Evolutionary conservation across 2,113 vertebrate species (phyloP).

Genomic region (Arvicanthis niloticus): DNA sequence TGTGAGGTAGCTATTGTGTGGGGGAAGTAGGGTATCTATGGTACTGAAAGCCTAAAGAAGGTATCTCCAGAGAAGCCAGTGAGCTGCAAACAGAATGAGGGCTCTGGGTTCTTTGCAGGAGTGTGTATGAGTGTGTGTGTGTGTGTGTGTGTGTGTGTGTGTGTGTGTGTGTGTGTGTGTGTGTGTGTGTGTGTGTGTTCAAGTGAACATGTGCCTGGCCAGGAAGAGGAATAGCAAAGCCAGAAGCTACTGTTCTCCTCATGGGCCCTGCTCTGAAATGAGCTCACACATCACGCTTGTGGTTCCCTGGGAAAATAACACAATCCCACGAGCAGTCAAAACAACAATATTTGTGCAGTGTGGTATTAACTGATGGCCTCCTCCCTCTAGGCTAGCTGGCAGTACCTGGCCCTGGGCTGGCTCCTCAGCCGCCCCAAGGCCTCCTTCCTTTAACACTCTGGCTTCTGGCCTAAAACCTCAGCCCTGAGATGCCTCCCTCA

Average conservation of each 20-base stretch:
- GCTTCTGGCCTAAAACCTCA: neutral
- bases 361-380: neutral
- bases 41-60: neutral
- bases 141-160: fast-evolving
- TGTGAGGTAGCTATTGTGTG: neutral
- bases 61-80: neutral
- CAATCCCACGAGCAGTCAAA: conserved; percentile 63
- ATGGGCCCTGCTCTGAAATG: conserved; percentile 40
- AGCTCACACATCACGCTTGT: conserved; percentile 5
- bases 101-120: neutral
- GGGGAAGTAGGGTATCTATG: neutral
- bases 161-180: fast-evolving
- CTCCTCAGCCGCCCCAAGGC: neutral
- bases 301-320: conserved; percentile 62
- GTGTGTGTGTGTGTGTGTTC: fast-evolving
- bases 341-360: conserved; percentile 72
- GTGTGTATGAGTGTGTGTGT: fast-evolving
- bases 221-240: neutral
- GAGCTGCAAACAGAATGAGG: neutral
- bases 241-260: neutral
- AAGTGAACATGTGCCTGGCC: neutral
- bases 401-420: neutral
- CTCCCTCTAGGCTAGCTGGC: conserved; percentile 42
- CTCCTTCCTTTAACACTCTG: neutral
- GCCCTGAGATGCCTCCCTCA: neutral